Evolutionary conservation across 2,797 vertebrate genomes (phyloP).

Genomic region (Typhlichthys eigenmanni): DNA sequence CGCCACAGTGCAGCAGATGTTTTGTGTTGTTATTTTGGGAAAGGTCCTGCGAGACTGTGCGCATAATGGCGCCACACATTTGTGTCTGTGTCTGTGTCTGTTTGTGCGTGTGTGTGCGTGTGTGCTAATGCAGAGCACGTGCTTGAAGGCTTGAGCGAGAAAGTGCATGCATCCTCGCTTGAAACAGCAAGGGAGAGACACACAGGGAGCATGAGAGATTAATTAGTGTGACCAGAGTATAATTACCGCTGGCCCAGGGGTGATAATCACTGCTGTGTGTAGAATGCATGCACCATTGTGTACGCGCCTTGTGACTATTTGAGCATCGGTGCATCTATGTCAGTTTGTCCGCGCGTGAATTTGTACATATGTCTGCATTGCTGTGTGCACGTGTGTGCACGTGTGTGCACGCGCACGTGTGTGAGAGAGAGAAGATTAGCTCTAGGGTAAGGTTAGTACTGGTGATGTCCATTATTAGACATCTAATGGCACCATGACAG

Average conservation of each 20-base stretch:
- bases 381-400: constrained; percentile 9
- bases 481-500: constrained; percentile 27
- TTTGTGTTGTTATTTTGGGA: constrained; percentile 54
- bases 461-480: constrained; percentile 42
- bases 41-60: constrained; percentile 24
- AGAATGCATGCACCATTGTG: constrained; percentile 5
- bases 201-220: constrained; percentile 48
- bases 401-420: constrained; percentile 2
- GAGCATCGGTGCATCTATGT: constrained; percentile 1
- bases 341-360: not conserved
- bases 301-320: not conserved
- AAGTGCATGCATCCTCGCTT: constrained; percentile 25
- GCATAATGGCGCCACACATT: constrained; percentile 10
- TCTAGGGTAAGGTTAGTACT: constrained; percentile 19
- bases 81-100: constrained; percentile 12
- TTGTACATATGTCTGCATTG: constrained; percentile 6
- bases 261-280: constrained; percentile 51
- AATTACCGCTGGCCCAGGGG: constrained; percentile 57
- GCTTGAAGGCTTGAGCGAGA: not conserved
- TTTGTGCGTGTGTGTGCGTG: not conserved
- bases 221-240: constrained; percentile 66
- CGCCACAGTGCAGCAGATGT: constrained; percentile 42
- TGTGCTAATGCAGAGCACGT: not conserved
- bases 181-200: constrained; percentile 29
- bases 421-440: not conserved